Evolutionary conservation across 1,140 invertebrate species (phyloP), one percentile per base, ranked within the genome.

Genomic region (Atta texana): DNA sequence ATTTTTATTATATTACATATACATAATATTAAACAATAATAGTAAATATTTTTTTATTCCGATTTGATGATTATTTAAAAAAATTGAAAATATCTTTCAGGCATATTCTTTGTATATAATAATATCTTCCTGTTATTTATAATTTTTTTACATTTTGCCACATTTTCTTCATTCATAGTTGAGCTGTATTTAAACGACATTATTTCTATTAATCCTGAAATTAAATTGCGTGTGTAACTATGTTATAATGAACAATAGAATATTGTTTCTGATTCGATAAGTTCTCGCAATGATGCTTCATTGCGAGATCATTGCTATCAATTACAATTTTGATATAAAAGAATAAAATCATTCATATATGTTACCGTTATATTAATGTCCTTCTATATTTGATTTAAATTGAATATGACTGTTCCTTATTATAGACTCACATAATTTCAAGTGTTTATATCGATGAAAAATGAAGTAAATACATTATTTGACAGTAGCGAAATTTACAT

Each of bases 41-140:
- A 84, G 44, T 59, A 69, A 84, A 82, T 81, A 76, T 24, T 34
- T 59, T 39, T 59, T 34, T 82, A n/a, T 78, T 59, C 10, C 28
- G 51, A 69, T 69, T 69, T n/a, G 61, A 21, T 31, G 6, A 74
- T 91, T 51, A 21, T 77, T 14, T 14, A 84, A 84, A 71, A 92
- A 88, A 88, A 90, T 90, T 93, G 91, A 92, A 92, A 90, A 91
- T 90, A 87, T 86, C 66, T 92, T 85, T 76, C 18, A 12, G 12
- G 24, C 87, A 89, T 91, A 51, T 91, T 90, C 87, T 72, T 78
- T 63, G 39, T 86, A 74, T 55, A 85, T 78, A 90, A 91, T 89
- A 87, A 76, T 87, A 81, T 80, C 34, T 85, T 71, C 85, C 76
- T 87, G 75, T 91, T 44, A 94, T 94, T 92, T 94, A 94, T 93